These are phyloP conservation scores for Fringilla coelebs DNA, from an alignment of 2,797 vertebrate species.

Conservation along the genomic window DNA sequence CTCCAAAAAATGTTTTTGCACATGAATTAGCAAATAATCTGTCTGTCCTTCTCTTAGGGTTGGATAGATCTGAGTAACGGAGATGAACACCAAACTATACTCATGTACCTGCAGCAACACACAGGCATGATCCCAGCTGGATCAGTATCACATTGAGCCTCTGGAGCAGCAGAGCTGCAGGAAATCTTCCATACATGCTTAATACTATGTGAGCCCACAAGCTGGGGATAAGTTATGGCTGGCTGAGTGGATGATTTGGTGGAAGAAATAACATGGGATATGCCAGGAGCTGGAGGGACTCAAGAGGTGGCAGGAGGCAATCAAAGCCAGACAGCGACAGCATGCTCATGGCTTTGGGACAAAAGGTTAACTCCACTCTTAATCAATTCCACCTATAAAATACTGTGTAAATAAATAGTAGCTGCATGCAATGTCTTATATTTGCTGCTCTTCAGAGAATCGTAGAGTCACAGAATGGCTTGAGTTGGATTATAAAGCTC, in stretches of 20 bases:
- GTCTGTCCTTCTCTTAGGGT: background rate
- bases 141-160: rapidly evolving
- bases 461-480: background rate
- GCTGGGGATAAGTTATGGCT: background rate
- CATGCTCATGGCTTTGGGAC: background rate
- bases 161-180: background rate
- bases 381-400: background rate
- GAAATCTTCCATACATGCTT: background rate
- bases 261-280: background rate
- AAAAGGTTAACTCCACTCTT: background rate
- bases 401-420: background rate
- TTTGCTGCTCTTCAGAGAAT: background rate
- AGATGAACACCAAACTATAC: background rate
- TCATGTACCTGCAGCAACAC: background rate
- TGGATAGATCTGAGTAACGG: background rate
- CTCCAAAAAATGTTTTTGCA: background rate
- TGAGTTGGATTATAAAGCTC: background rate
- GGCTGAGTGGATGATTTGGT: background rate
- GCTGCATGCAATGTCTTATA: background rate
- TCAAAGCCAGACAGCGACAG: background rate
- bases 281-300: background rate
- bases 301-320: background rate
- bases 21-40: background rate
- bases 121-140: background rate
- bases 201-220: background rate